These are phyloP conservation scores for Ivindomyrus marchei DNA, from an alignment of 2,113 vertebrate species.

Conservation along the genomic window DNA sequence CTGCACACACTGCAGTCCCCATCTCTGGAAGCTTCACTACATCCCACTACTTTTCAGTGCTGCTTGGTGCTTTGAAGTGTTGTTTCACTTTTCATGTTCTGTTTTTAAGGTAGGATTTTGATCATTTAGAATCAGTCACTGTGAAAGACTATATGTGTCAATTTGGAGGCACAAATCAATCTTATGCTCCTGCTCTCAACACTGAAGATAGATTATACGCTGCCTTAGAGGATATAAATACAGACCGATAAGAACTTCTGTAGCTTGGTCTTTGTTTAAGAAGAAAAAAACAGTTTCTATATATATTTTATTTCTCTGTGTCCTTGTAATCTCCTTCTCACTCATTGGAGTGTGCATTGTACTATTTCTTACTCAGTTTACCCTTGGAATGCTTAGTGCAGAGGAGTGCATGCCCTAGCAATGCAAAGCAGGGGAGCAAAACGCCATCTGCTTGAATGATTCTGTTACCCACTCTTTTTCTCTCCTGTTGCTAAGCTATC, in stretches of 20 bases:
- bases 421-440: neutral
- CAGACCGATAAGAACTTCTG: neutral
- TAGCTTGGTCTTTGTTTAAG: neutral
- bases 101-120: neutral
- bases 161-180: neutral
- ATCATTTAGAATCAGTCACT: neutral
- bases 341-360: neutral
- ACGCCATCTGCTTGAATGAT: conserved; percentile 1
- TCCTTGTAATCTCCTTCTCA: neutral
- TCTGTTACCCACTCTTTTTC: neutral
- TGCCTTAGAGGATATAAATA: neutral
- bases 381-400: neutral
- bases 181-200: neutral
- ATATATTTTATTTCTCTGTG: neutral
- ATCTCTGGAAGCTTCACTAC: neutral
- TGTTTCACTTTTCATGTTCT: neutral
- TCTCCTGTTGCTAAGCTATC: neutral
- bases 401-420: neutral
- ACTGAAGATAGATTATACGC: neutral
- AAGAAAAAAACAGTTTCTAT: neutral
- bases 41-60: neutral
- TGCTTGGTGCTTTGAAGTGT: neutral
- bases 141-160: neutral
- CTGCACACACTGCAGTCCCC: no score
- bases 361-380: neutral